These are phyloP conservation scores for Drosophila watanabei DNA, from an alignment of 1,140 invertebrate species.

Conservation along the genomic window DNA sequence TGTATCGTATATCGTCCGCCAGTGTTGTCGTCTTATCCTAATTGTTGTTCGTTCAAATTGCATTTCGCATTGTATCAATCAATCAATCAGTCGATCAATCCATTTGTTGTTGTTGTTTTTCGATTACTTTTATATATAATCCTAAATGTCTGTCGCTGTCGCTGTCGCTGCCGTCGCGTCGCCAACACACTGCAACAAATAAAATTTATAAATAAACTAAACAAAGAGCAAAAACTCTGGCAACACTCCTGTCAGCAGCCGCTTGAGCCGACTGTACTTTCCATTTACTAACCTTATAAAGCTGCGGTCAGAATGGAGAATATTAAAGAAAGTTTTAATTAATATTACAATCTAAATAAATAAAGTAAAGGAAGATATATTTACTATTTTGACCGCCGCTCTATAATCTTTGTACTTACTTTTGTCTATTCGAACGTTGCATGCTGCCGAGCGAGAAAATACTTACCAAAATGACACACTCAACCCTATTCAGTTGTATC, in stretches of 20 bases:
- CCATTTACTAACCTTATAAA: conserved; percentile 15
- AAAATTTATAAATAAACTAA: conserved; percentile 5
- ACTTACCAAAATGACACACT: conserved; percentile 34
- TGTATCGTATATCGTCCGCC: conserved; percentile 62
- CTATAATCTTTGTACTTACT: conserved; percentile 18
- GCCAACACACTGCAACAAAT: conserved; percentile 47
- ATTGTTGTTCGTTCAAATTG: conserved; percentile 73
- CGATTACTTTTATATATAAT: conserved; percentile 51
- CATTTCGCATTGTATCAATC: conserved; percentile 55
- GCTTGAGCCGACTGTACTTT: conserved; percentile 53
- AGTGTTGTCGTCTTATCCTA: conserved; percentile 70
- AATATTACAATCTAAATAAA: neutral
- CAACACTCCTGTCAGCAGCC: conserved; percentile 60
- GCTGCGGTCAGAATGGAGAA: conserved; percentile 1
- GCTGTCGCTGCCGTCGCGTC: conserved; percentile 67
- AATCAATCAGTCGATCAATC: conserved; percentile 33
- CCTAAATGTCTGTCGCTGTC: conserved; percentile 76
- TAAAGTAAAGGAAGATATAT: neutral
- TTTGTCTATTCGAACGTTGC: conserved; percentile 48
- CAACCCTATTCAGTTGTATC: conserved; percentile 3
- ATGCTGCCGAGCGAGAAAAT: conserved; percentile 58
- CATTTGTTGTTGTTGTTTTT: conserved; percentile 80
- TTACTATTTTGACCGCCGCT: conserved; percentile 15
- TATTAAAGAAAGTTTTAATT: neutral
- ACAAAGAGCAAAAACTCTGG: conserved; percentile 44